Conservation (phyloP, 1,140 invertebrate genomes). For the Gerris buenoi region DNA sequence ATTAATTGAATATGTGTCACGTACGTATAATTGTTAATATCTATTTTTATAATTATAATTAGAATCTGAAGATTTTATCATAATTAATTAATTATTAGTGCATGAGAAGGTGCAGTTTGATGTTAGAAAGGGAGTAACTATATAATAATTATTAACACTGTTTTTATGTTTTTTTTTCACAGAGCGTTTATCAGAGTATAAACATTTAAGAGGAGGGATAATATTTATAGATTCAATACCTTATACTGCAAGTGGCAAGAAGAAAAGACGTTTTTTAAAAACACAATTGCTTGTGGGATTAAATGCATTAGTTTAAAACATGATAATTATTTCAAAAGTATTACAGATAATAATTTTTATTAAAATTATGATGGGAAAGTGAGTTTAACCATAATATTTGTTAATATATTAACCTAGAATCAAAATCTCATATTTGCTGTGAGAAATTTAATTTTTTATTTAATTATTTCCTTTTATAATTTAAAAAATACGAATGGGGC, state of each 20-base stretch:
- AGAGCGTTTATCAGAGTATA: conserved; percentile 37
- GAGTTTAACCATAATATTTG: too few relatives aligned
- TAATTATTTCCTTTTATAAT: too few relatives aligned
- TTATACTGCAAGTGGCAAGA: conserved; percentile 46
- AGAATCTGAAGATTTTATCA: not conserved
- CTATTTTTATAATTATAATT: not conserved
- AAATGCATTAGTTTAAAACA: too few relatives aligned
- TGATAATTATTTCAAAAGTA: too few relatives aligned
- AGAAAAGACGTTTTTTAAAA: conserved; percentile 4
- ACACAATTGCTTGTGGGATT: conserved; percentile 8
- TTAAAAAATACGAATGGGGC: too few relatives aligned
- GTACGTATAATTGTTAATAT: not conserved
- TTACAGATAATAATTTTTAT: too few relatives aligned
- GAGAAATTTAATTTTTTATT: too few relatives aligned
- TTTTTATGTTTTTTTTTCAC: conserved; percentile 15
- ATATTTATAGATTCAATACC: conserved; percentile 47
- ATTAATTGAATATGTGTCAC: not conserved
- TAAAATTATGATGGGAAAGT: too few relatives aligned
- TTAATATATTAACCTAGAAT: too few relatives aligned
- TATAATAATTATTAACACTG: not conserved
- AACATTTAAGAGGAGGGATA: conserved; percentile 44
- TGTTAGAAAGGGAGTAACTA: not conserved
- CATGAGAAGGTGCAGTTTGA: not conserved
- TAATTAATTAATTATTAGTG: not conserved
- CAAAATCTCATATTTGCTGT: too few relatives aligned